phyloP scores from a whole-genome alignment of 2,113 vertebrate genomes.

The Protobothrops flavoviridis region DNA sequence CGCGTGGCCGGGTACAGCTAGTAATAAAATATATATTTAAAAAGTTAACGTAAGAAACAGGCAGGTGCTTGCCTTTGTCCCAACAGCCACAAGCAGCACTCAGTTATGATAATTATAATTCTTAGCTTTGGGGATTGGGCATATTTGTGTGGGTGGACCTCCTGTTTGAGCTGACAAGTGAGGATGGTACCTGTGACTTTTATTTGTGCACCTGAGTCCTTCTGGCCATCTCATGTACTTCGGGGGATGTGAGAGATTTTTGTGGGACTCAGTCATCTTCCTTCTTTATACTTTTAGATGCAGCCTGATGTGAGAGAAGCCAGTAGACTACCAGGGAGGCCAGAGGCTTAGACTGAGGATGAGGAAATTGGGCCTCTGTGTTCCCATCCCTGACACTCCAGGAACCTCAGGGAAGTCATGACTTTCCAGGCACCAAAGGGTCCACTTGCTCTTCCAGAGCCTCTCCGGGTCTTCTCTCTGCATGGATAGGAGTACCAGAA shows the following conservation, averaged over 20 bases:
- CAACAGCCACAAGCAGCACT: background rate
- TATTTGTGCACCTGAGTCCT: background rate
- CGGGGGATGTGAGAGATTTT: background rate
- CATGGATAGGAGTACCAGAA: background rate
- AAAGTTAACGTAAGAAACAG: background rate
- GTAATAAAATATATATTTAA: background rate
- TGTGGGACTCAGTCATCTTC: too few relatives aligned
- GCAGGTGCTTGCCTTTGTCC: background rate
- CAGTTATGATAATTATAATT: background rate
- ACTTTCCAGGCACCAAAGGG: background rate
- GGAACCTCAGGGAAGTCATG: conserved; percentile 11
- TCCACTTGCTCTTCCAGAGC: background rate
- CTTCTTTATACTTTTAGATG: background rate
- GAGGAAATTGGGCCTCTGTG: background rate
- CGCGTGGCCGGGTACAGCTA: too few relatives aligned
- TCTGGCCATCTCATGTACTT: background rate
- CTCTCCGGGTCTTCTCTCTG: background rate
- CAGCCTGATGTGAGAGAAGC: conserved; percentile 2
- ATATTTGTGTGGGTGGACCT: background rate
- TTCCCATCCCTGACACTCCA: background rate
- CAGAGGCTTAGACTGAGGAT: conserved; percentile 1
- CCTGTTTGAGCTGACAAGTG: background rate
- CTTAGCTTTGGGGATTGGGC: background rate
- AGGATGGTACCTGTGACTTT: background rate
- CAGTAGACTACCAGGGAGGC: background rate